Evolutionary conservation across 2,888 invertebrate genomes (phyloP).

Genomic region (Thereva unica): DNA sequence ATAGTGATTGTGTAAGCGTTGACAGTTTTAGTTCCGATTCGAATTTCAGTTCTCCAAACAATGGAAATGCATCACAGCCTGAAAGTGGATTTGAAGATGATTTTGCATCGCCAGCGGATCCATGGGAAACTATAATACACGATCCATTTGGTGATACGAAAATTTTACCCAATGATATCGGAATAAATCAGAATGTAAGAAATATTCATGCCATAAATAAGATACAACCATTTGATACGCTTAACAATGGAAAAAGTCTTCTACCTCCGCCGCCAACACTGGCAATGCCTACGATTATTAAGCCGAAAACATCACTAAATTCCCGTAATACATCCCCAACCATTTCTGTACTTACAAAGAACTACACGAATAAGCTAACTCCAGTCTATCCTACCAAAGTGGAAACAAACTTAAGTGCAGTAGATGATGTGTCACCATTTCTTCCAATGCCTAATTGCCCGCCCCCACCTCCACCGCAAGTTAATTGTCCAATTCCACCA

Average conservation of each 20-base stretch:
- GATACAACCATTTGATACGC: constrained; percentile 65
- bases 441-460: constrained; percentile 81
- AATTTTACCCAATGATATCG: constrained; percentile 1
- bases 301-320: constrained; percentile 59
- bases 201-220: constrained; percentile 45
- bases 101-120: constrained; percentile 60
- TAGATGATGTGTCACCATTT: constrained; percentile 59
- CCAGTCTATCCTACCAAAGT: constrained; percentile 40
- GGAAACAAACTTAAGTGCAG: constrained; percentile 40
- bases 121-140: constrained; percentile 52
- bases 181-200: constrained; percentile 48
- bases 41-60: constrained; percentile 62
- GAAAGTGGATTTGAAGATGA: constrained; percentile 86
- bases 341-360: constrained; percentile 45
- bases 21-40: constrained; percentile 78
- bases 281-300: constrained; percentile 75
- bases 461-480: constrained; percentile 67
- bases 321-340: constrained; percentile 18
- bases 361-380: constrained; percentile 52
- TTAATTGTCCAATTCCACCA: constrained; percentile 53
- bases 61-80: constrained; percentile 69
- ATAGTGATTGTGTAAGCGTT: constrained; percentile 74
- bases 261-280: constrained; percentile 57
- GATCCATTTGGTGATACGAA: background rate
- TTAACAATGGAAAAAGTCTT: constrained; percentile 60